These are phyloP conservation scores for Crotalus horridus DNA, from an alignment of 2,113 vertebrate genomes.

Conservation along the genomic window DNA sequence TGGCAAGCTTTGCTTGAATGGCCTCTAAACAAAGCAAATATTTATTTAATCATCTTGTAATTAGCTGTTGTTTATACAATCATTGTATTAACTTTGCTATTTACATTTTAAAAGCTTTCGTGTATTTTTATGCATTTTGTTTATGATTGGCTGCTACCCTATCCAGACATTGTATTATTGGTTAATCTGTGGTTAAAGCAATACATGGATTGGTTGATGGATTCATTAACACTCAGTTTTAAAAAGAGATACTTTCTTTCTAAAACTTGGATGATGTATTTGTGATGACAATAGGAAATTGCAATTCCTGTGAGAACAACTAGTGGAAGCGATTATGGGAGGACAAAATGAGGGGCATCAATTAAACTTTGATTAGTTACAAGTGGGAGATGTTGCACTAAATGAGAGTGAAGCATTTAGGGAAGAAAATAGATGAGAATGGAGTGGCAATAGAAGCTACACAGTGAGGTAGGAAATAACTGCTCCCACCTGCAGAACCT, in stretches of 20 bases:
- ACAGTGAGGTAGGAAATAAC: neutral
- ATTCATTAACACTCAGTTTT: no score
- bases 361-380: neutral
- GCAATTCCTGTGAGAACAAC: neutral
- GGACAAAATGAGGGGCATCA: neutral
- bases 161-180: neutral
- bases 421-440: neutral
- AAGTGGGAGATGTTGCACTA: neutral
- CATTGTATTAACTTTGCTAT: neutral
- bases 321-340: neutral
- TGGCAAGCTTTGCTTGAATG: neutral
- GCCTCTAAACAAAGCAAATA: neutral
- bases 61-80: neutral
- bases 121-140: neutral
- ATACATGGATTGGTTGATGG: neutral
- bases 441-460: neutral
- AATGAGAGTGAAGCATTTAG: neutral
- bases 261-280: neutral
- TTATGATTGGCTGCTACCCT: neutral
- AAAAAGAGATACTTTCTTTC: no score
- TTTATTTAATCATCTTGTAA: neutral
- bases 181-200: neutral
- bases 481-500: neutral
- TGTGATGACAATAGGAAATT: neutral
- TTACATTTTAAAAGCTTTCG: neutral